Evolutionary conservation across 2,888 invertebrate species (phyloP).

Genomic region (Agrochola litura): DNA sequence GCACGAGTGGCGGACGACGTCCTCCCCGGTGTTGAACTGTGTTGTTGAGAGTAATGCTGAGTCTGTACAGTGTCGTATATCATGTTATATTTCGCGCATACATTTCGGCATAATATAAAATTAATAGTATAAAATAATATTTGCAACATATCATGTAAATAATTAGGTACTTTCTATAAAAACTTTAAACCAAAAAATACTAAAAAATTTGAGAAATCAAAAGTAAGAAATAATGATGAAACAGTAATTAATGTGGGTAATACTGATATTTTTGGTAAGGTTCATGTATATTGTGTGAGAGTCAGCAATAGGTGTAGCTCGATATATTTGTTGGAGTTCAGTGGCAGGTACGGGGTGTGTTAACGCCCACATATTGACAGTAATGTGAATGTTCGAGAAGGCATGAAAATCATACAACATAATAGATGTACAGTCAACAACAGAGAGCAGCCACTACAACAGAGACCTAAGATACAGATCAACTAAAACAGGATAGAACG

Average conservation of each 20-base stretch:
- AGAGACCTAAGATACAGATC: constrained; percentile 87
- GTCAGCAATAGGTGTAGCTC: constrained; percentile 88
- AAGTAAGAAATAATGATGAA: constrained; percentile 60
- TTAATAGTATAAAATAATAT: constrained; percentile 59
- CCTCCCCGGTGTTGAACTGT: constrained; percentile 78
- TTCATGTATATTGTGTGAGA: constrained; percentile 89
- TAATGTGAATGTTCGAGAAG: constrained; percentile 90
- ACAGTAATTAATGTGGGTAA: constrained; percentile 59
- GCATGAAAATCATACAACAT: constrained; percentile 90
- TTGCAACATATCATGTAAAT: constrained; percentile 44
- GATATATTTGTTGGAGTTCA: constrained; percentile 88
- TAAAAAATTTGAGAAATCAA: constrained; percentile 52
- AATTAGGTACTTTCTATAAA: constrained; percentile 36
- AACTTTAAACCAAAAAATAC: constrained; percentile 31
- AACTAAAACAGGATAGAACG: constrained; percentile 87
- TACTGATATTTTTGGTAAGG: constrained; percentile 71
- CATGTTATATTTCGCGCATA: constrained; percentile 74
- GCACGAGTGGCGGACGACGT: constrained; percentile 65
- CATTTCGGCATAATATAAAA: constrained; percentile 60
- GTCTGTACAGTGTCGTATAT: constrained; percentile 80
- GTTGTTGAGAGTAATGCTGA: constrained; percentile 82
- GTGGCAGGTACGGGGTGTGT: constrained; percentile 89
- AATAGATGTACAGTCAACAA: constrained; percentile 90
- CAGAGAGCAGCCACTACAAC: constrained; percentile 91
- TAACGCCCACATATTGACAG: constrained; percentile 87